A percentile compares a stretch with the other conserved stretches of the same genome.
phyloP scores from a whole-genome alignment of 2,797 vertebrate species.

The Passerculus sandwichensis region DNA sequence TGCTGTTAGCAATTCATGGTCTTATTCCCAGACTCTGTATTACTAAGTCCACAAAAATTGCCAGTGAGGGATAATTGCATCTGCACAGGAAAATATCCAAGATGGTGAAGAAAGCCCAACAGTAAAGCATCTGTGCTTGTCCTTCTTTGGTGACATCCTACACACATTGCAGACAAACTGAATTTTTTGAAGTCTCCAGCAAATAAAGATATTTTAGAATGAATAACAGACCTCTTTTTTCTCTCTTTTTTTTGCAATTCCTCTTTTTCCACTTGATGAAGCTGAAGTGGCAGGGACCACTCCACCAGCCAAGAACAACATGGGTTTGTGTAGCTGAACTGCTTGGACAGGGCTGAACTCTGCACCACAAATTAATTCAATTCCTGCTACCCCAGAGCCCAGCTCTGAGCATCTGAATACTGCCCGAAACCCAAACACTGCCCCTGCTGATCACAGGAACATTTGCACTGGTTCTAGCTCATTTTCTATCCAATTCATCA shows the following conservation, averaged over 20 bases:
- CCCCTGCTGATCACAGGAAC: not conserved
- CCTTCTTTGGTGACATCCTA: not conserved
- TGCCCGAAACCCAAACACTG: not conserved
- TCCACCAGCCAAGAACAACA: not conserved
- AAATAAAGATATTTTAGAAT: not conserved
- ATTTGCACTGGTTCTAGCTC: not conserved
- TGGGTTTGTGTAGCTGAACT: not conserved
- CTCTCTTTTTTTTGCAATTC: not conserved
- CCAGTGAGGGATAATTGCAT: not conserved
- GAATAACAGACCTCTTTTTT: not conserved
- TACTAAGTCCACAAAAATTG: not conserved
- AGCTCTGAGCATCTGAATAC: not conserved
- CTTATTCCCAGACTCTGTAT: not conserved
- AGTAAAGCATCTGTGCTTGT: not conserved
- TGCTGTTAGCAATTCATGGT: not conserved
- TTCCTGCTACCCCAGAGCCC: not conserved
- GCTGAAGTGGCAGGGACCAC: not conserved
- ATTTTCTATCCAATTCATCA: not conserved
- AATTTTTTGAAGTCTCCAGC: not conserved
- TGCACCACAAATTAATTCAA: not conserved
- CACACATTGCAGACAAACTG: not conserved
- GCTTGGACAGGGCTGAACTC: not conserved
- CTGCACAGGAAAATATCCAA: not conserved
- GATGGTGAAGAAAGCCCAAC: not conserved
- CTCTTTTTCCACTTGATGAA: not conserved